A percentile compares a stretch with the other conserved stretches of the same genome.
Evolutionary conservation across 2,113 vertebrate species (phyloP).

Genomic region (Circaetus cinerascens): DNA sequence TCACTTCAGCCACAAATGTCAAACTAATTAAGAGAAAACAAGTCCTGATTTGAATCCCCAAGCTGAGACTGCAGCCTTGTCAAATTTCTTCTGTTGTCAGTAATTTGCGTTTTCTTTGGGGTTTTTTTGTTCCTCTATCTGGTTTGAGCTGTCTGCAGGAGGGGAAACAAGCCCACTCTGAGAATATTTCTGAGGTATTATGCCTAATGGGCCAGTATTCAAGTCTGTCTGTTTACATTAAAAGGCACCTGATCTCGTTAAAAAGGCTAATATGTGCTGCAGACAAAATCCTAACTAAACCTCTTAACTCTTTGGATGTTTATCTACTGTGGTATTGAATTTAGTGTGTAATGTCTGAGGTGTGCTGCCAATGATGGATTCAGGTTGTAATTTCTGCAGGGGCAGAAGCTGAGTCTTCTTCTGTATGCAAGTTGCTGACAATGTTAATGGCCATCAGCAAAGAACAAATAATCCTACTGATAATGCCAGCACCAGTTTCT

Average conservation of each 20-base stretch:
- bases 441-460: background rate
- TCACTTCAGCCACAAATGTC: background rate
- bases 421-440: background rate
- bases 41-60: background rate
- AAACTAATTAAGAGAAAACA: background rate
- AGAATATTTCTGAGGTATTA: background rate
- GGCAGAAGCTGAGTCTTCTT: background rate
- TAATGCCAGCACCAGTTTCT: background rate
- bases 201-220: background rate
- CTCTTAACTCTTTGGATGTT: background rate
- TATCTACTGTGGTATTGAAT: background rate
- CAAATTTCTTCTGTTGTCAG: background rate
- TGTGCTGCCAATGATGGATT: background rate
- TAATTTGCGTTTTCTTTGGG: background rate
- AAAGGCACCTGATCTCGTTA: background rate
- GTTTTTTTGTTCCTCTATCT: background rate
- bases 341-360: background rate
- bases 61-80: background rate
- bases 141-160: background rate
- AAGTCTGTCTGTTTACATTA: background rate
- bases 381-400: background rate
- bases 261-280: background rate
- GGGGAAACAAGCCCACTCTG: background rate
- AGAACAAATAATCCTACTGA: background rate
- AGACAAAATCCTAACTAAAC: background rate